Base-by-base conservation (phyloP, 1,140 invertebrate species). In the Drosophila paulistorum region DNA sequence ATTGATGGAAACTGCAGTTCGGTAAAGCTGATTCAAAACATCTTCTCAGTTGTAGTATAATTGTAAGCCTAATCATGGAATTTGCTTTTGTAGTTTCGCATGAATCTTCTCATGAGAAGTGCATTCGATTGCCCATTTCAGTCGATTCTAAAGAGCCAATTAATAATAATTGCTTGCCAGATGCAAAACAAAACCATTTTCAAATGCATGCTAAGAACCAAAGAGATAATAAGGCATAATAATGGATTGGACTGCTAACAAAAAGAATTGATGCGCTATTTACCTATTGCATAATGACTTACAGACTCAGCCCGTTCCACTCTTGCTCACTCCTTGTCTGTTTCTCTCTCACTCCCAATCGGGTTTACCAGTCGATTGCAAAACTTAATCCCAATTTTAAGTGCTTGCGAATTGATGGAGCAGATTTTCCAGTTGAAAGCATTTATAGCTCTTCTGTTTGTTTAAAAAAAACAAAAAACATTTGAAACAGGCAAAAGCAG, bases 101-200 rank as follows among this genome's bases (percentile, higher is more conserved):
- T 30, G 30, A 30, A 30, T 17, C 17, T 17, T 17, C 17, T 17
- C 6, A 30, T 30, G 6, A 7, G 30, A 37, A 37, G 6, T 11
- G 9, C 35, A 37, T 37, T 37, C 10, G 89, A 84, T 84, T 89
- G 84, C 74, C 23, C 14, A 9, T 9, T 3, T 3, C 9, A 51
- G 9, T 37, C 33, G 72, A 68, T 69, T 73, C 83, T 80, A 80
- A 83, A 89, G 77, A 71, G 74, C 77, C 84, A 89, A 84, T 89
- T 89, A 89, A 83, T 89, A 89, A 84, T 89, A 89, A 89, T 89
- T 89, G 84, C 84, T 87, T 87, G 87, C 83, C 84, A 87, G 83
- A 87, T 87, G 82, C 70, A 67, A 68, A 73, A 86, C 82, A 79
- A 68, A 60, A 61, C 55, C 58, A 58, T 57, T 67, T 54, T 58